Percentiles rank a stretch among this genome's conserved stretches.
phyloP scores from a whole-genome alignment of 2,888 invertebrate species.

The Tineola bisselliella region DNA sequence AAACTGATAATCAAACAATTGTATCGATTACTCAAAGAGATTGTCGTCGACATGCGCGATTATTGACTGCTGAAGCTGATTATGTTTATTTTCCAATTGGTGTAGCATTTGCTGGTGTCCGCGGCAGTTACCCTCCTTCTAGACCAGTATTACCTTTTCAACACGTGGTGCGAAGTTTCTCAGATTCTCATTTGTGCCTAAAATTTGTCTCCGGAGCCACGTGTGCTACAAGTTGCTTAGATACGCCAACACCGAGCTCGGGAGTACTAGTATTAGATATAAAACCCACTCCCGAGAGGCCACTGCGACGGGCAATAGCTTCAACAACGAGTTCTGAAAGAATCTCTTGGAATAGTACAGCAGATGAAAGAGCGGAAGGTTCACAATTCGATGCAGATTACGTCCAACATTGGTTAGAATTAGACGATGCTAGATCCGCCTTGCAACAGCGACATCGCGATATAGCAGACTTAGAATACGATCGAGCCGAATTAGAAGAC shows the following conservation, averaged over 20 bases:
- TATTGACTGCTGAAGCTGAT: conserved; percentile 71
- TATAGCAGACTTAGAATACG: conserved; percentile 76
- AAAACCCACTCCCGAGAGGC: conserved; percentile 66
- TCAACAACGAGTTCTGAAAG: conserved; percentile 58
- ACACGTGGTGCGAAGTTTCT: conserved; percentile 78
- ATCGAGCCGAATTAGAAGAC: conserved; percentile 79
- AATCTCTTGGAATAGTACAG: conserved; percentile 69
- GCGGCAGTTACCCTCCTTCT: conserved; percentile 79
- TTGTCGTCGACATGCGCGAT: conserved; percentile 64
- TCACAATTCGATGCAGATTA: conserved; percentile 76
- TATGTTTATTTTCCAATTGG: conserved; percentile 76
- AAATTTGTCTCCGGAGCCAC: conserved; percentile 73
- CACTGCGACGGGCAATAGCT: conserved; percentile 66
- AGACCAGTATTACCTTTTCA: conserved; percentile 76
- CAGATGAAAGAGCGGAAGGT: conserved; percentile 68
- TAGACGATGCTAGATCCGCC: conserved; percentile 77
- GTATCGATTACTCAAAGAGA: conserved; percentile 59
- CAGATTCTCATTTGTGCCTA: conserved; percentile 78
- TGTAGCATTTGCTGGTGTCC: conserved; percentile 69
- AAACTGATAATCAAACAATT: conserved; percentile 71
- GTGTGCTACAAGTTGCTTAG: conserved; percentile 59
- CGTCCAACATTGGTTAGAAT: conserved; percentile 78
- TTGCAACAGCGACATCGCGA: conserved; percentile 75
- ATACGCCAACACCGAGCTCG: conserved; percentile 70
- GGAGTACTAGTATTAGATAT: conserved; percentile 71